Evolutionary conservation across 2,888 invertebrate genomes (phyloP).

Genomic region (Agonopterix alstromeriana): DNA sequence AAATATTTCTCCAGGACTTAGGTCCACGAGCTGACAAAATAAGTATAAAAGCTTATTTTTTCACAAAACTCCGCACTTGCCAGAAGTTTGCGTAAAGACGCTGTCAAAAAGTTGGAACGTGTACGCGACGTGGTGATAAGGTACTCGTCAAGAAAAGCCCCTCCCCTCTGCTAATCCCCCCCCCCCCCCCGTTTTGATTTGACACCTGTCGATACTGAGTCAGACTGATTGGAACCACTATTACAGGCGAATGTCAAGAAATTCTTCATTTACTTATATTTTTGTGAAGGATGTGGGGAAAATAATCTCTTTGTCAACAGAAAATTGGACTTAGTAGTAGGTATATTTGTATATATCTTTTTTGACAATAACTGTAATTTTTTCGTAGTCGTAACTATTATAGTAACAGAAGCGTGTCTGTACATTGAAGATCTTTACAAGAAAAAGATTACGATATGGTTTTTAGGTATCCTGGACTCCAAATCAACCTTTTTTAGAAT

Average conservation of each 20-base stretch:
- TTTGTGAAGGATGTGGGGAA: background rate
- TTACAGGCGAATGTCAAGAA: conserved; percentile 9
- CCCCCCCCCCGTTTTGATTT: conserved; percentile 18
- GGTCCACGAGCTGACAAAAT: conserved; percentile 18
- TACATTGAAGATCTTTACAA: too few species aligned
- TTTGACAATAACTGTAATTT: too few species aligned
- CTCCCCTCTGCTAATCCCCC: conserved; percentile 12
- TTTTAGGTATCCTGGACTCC: too few species aligned
- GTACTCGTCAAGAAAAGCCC: conserved; percentile 41
- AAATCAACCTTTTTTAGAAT: too few species aligned
- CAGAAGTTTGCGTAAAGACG: conserved; percentile 27
- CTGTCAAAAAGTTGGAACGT: conserved; percentile 36
- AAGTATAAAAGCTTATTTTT: conserved; percentile 17
- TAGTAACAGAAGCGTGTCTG: too few species aligned
- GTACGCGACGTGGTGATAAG: conserved; percentile 54
- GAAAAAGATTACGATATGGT: too few species aligned
- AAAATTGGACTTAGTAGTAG: too few species aligned
- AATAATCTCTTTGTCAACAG: background rate
- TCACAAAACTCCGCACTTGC: conserved; percentile 20
- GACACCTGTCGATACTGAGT: conserved; percentile 53
- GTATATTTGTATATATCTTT: too few species aligned
- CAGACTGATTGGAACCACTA: conserved; percentile 45
- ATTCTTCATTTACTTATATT: background rate
- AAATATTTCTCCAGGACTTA: conserved; percentile 24
- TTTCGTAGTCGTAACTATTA: too few species aligned